Conservation (phyloP, 2,797 vertebrate species). For the Pampus argenteus region DNA sequence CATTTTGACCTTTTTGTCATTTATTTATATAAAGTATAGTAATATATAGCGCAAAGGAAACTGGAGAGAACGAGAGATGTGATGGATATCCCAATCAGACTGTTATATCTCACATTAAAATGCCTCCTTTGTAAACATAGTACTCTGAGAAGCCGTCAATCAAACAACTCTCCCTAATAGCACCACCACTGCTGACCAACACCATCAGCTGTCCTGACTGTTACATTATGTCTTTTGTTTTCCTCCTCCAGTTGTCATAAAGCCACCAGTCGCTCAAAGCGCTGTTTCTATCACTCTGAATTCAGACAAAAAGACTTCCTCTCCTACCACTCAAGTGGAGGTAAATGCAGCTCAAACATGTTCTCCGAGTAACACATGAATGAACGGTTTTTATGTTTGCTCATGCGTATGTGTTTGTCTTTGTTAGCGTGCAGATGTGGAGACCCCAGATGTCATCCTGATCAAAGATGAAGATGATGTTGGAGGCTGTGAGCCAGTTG, state of each 20-base stretch:
- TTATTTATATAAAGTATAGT: too few species aligned
- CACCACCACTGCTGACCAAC: background rate
- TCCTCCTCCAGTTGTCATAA: constrained; percentile 50
- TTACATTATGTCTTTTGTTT: constrained; percentile 22
- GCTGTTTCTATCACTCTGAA: constrained; percentile 30
- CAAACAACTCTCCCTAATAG: background rate
- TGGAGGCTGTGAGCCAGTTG: constrained; percentile 51
- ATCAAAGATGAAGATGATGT: constrained; percentile 83
- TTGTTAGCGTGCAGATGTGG: constrained; percentile 61
- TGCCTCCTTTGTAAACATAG: background rate
- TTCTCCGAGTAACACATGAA: background rate
- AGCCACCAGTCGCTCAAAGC: constrained; percentile 46
- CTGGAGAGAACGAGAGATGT: too few species aligned
- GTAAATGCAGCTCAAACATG: constrained; percentile 33
- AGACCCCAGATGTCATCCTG: constrained; percentile 78
- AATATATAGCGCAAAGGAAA: too few species aligned
- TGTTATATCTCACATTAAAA: background rate
- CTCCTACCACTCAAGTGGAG: constrained; percentile 34
- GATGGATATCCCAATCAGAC: background rate
- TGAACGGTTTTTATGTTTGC: background rate
- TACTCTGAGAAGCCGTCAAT: too few species aligned
- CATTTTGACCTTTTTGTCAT: too few species aligned
- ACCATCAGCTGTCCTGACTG: constrained; percentile 1
- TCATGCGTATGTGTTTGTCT: constrained; percentile 7
- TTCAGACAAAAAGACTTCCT: constrained; percentile 31